phyloP scores from a whole-genome alignment of 2,888 invertebrate genomes.

The Cryptocheilus praepositus region DNA sequence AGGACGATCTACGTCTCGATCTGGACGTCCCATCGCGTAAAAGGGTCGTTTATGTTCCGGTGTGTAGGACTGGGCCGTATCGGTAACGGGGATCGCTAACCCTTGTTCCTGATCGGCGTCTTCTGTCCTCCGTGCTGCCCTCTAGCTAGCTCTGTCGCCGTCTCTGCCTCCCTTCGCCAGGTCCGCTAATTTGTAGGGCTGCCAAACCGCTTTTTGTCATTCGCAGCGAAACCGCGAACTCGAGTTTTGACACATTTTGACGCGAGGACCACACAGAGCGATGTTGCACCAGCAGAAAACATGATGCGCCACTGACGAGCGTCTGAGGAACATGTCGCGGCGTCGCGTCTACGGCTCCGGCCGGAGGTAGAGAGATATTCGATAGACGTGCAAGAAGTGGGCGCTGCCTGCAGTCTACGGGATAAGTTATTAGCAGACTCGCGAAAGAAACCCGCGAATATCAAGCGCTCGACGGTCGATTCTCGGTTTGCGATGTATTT shows the following conservation, averaged over 20 bases:
- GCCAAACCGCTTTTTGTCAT: slow-evolving; percentile 63
- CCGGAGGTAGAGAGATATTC: slow-evolving; percentile 36
- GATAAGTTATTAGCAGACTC: slow-evolving; percentile 71
- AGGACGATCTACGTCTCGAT: background rate
- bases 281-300: slow-evolving; percentile 62
- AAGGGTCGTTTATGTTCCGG: slow-evolving; percentile 17
- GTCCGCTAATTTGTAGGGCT: slow-evolving; percentile 67
- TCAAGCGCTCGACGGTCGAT: slow-evolving; percentile 51
- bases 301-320: slow-evolving; percentile 41
- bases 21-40: slow-evolving; percentile 3
- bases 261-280: slow-evolving; percentile 73
- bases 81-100: slow-evolving; percentile 8
- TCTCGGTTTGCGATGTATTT: slow-evolving; percentile 46
- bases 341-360: background rate
- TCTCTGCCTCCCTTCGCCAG: slow-evolving; percentile 15
- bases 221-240: slow-evolving; percentile 60
- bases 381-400: slow-evolving; percentile 70
- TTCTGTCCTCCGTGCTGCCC: background rate
- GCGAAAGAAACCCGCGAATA: slow-evolving; percentile 61
- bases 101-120: background rate
- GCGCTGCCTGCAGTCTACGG: slow-evolving; percentile 56
- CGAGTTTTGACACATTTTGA: slow-evolving; percentile 74
- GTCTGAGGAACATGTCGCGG: slow-evolving; percentile 23
- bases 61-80: background rate
- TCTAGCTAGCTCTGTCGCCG: too few species aligned